Evolutionary conservation across 2,113 vertebrate species (phyloP).

Genomic region (Micronisus gabar): DNA sequence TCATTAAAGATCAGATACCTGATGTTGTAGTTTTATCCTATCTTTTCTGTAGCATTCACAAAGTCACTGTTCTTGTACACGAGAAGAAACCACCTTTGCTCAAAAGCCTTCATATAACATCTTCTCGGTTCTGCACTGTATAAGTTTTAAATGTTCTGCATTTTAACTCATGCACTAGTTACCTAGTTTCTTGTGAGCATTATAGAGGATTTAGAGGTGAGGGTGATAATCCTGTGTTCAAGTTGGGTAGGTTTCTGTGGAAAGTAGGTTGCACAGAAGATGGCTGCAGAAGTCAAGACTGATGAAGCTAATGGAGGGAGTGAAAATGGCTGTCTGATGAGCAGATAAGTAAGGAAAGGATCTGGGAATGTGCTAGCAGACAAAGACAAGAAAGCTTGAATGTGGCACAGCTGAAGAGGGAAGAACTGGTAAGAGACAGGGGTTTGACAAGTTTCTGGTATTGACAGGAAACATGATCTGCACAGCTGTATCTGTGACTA

Average conservation of each 20-base stretch:
- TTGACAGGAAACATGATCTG: constrained; percentile 31
- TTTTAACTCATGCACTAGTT: not conserved
- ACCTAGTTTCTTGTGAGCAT: not conserved
- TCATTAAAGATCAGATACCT: not conserved
- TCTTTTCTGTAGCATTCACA: not conserved
- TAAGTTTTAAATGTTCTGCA: not conserved
- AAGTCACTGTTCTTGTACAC: not conserved
- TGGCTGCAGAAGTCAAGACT: not conserved
- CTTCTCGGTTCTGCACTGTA: not conserved
- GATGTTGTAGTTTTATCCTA: not conserved
- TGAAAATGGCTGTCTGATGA: not conserved
- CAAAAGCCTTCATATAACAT: not conserved
- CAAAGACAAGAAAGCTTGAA: constrained; percentile 1
- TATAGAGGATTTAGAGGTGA: not conserved
- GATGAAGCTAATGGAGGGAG: not conserved
- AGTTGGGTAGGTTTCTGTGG: not conserved
- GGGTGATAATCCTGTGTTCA: not conserved
- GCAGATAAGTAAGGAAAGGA: not conserved
- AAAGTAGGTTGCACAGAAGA: not conserved
- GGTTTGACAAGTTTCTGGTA: constrained; percentile 7
- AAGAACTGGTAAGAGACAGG: not conserved
- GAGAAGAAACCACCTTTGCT: not conserved
- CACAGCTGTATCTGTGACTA: constrained; percentile 61
- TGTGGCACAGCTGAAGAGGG: constrained; percentile 4
- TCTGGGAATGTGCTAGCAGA: constrained; percentile 1